Evolutionary conservation across 2,797 vertebrate species (phyloP).

Genomic region (Gambusia yucatana): DNA sequence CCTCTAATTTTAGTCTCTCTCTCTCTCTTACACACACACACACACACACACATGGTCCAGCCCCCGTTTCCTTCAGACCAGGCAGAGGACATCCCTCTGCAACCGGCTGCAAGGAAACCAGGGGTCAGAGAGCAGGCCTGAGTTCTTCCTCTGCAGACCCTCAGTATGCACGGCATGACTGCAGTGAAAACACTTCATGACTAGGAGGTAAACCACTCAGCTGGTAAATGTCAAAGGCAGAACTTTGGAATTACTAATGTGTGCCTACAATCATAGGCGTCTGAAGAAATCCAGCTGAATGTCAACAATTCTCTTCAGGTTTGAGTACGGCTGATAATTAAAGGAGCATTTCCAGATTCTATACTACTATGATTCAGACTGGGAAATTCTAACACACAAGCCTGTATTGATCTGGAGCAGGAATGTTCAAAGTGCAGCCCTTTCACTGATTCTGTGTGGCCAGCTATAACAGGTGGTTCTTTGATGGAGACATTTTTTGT

Average conservation of each 20-base stretch:
- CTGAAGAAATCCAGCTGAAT: not conserved
- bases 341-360: not conserved
- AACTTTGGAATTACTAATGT: not conserved
- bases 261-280: not conserved
- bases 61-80: conserved; percentile 72
- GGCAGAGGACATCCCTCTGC: conserved; percentile 68
- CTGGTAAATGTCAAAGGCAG: not conserved
- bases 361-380: not conserved
- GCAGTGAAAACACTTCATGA: not conserved
- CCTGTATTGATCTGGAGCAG: not conserved
- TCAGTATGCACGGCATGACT: not conserved
- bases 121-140: conserved; percentile 49
- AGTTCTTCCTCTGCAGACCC: conserved; percentile 40
- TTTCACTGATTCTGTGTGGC: not conserved
- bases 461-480: no score
- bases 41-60: conserved; percentile 32
- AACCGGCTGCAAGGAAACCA: conserved; percentile 50
- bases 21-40: conserved; percentile 4
- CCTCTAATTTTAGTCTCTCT: conserved; percentile 75
- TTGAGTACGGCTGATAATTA: not conserved
- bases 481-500: not conserved
- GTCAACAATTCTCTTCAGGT: not conserved
- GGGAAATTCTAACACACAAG: not conserved
- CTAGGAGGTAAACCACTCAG: not conserved
- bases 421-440: no score